Evolutionary conservation across 2,888 invertebrate species (phyloP), one percentile per base, ranked within the genome.

Genomic region (Chironomus tentans): DNA sequence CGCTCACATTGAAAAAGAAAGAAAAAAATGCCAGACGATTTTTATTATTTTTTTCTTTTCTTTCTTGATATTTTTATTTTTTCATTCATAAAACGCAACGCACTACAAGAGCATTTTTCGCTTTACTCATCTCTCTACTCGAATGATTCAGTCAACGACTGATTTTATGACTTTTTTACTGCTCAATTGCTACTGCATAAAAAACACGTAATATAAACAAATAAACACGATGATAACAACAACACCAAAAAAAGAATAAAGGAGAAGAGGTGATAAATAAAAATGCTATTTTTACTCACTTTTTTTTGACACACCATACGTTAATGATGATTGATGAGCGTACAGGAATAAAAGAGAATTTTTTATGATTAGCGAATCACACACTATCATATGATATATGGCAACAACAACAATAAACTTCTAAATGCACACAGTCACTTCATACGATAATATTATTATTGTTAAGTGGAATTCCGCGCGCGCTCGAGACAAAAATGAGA

Each of bases 11-110:
- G 50, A 48, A 70, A 50, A 24, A 70, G 50, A 56, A 21, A 61
- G 7, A n/a, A 62, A 65, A 61, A 65, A 65, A 65, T 65, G 65
- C 74, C 74, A 74, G 74, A 74, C 74, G 68, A 74, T 74, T 74
- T 74, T 74, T 74, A 65, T 71, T 22, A 21, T 65, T 21, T 65
- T 65, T 65, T 24, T 65, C 24, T 24, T 65, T 18, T 56, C 56
- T 56, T 56, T 56, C 56, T 56, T 56, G 15, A 18, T 56, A 15
- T 56, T 56, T 18, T 18, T 28, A 50, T 50, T 13, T 65, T 65
- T 65, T 22, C 65, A 65, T 65, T 65, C 65, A 65, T 65, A 24
- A 65, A 65, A 65, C 21, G 18, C 65, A 65, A 65, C 56, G 56
- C 56, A 56, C 12, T 65, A 22, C 65, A 65, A 65, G 21, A 56